Evolutionary conservation across 2,888 invertebrate genomes (phyloP), one percentile per base, ranked within the genome.

Genomic region (Caenorhabditis sulstoni): DNA sequence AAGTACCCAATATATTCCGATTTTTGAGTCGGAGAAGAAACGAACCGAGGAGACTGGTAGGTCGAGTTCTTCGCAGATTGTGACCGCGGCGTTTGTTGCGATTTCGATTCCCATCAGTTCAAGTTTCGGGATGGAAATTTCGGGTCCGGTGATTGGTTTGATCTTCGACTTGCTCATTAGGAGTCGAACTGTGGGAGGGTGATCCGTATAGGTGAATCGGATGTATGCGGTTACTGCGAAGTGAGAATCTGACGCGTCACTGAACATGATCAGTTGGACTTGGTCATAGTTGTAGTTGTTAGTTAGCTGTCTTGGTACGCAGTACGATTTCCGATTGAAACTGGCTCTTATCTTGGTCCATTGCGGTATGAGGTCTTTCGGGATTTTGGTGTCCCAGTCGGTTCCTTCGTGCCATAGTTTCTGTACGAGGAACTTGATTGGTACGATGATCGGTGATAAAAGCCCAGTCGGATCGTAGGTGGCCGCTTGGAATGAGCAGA

Each of bases 401-500:
- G 22, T 1, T 0, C 18, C 16, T 5, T 37, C 3, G 2, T 55
- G 29, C 53, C 64, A 67, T 3, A 78, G 18, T n/a, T 59, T 39
- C 20, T 68, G 64, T 1, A 65, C 11, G 20, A 81, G 73, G 3
- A 11, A 14, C 16, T 74, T 73, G 11, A 58, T 44, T 1, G 44
- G 35, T 1, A 81, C 50, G 3, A 67, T 18, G 1, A 78, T 37
- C 3, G 82, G 82, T 0, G 57, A 12, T 0, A 65, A 1, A 20
- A 62, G 29, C 1, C 80, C 78, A 3, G 41, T 9, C 5, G 78
- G 81, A 52, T 81, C 82, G 47, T 57, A 79, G 5, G n/a, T 29
- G 3, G 37, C 11, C 9, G 73, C 68, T 1, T 22, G 7, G 8
- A 47, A 45, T 1, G 66, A 39, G 4, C 53, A 12, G 1, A 77